These are phyloP conservation scores for Campoplex nolae DNA, from an alignment of 2,888 invertebrate species.

Conservation along the genomic window DNA sequence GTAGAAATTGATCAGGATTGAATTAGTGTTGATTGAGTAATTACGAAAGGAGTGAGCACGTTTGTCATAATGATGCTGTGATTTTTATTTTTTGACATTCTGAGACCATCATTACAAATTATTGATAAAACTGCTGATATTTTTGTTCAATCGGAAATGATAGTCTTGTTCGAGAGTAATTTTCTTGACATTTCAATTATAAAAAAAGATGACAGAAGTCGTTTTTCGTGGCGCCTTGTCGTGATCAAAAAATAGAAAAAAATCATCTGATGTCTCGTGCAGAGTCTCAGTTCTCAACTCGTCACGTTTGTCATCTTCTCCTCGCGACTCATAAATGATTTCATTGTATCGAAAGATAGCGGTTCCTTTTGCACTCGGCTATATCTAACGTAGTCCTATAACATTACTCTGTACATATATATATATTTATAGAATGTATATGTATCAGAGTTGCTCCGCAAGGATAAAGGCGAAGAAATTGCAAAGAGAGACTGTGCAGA, in stretches of 20 bases:
- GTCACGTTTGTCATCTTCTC: constrained; percentile 47
- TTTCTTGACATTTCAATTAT: background rate
- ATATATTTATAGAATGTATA: background rate
- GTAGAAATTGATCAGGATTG: too few relatives aligned
- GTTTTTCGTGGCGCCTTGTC: constrained; percentile 17
- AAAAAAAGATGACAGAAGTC: background rate
- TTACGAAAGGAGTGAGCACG: too few relatives aligned
- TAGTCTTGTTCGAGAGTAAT: background rate
- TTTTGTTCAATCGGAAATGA: background rate
- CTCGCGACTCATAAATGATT: constrained; percentile 54
- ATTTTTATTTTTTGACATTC: background rate
- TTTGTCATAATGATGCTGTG: background rate
- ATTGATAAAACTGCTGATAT: background rate
- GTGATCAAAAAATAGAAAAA: background rate
- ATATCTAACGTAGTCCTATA: constrained; percentile 17
- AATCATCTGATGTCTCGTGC: background rate
- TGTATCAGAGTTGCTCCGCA: background rate
- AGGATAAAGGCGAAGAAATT: constrained; percentile 31
- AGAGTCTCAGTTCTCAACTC: constrained; percentile 51
- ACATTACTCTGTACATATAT: background rate
- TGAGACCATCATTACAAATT: background rate
- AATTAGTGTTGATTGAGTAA: too few relatives aligned
- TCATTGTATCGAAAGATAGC: constrained; percentile 63
- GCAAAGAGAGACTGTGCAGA: constrained; percentile 5
- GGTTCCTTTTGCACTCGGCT: constrained; percentile 45